Evolutionary conservation across 2,113 vertebrate species (phyloP), one percentile per base, ranked within the genome.

Genomic region (Coregonus clupeaformis): DNA sequence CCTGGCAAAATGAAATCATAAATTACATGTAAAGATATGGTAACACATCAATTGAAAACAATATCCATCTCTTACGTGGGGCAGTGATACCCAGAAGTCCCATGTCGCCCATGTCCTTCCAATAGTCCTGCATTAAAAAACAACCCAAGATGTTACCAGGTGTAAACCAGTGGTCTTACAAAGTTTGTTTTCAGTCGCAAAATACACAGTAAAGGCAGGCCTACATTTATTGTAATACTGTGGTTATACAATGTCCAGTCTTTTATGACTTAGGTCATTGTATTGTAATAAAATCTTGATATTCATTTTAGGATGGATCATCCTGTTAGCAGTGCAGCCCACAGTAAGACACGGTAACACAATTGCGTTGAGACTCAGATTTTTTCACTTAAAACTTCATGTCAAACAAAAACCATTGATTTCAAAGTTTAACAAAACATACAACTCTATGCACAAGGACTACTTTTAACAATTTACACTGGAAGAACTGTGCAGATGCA

Each of bases 11-110:
- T 22, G 27, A 27, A 27, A 27, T 1, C 2, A n/a, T n/a, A n/a
- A n/a, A n/a, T n/a, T n/a, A n/a, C n/a, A n/a, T n/a, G n/a, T n/a
- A n/a, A n/a, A 27, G 27, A 27, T 2, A n/a, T 59, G 55, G 24
- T 25, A 24, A 62, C 11, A 52, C 49, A 52, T 52, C 24, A 18
- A 68, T 25, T 1, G 16, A 29, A 24, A 12, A 13, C 9, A 0
- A 64, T 25, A 69, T 49, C 57, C 24, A 47, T 45, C 22, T 91
- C 93, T 88, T 87, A 97, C 97, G 95, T 80, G 98, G 97, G 80
- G 94, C 96, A 18, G 98, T 99, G 79, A 99, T 93, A 52, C 97
- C 97, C 64, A 98, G 91, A n/a, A 98, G 92, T 76, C 98, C 98
- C 77, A 99, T 91, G 0, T 92, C 93, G 18, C 97, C 97, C 9